phyloP scores from a whole-genome alignment of 2,113 vertebrate species.

The Zeus faber region DNA sequence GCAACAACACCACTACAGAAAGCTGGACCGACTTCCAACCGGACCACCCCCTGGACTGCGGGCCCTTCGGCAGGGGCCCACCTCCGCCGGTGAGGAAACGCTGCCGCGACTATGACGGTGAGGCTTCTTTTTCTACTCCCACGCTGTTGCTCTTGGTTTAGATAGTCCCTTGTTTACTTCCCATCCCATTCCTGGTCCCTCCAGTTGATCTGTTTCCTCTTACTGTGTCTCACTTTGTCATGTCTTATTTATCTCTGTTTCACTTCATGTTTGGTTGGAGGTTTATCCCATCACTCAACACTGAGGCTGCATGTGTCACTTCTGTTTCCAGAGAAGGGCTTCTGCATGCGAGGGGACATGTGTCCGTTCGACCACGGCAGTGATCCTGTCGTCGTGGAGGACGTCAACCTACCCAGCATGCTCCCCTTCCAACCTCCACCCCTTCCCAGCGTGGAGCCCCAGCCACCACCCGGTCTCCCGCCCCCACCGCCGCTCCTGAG shows the following conservation, averaged over 20 bases:
- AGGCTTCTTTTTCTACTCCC: too few species aligned
- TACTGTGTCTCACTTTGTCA: too few species aligned
- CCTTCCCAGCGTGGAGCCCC: slow-evolving; percentile 86
- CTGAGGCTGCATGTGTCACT: too few species aligned
- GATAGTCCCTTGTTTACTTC: too few species aligned
- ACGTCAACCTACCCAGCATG: slow-evolving; percentile 94
- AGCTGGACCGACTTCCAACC: slow-evolving; percentile 93
- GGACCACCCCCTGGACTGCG: slow-evolving; percentile 85
- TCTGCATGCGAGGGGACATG: slow-evolving; percentile 98
- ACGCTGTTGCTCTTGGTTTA: too few species aligned
- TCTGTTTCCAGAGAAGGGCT: slow-evolving; percentile 92
- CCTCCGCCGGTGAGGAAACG: slow-evolving; percentile 89
- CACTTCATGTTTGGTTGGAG: too few species aligned
- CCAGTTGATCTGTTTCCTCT: too few species aligned
- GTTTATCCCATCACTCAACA: too few species aligned
- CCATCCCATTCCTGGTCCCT: too few species aligned
- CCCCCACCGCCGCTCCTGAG: slow-evolving; percentile 89
- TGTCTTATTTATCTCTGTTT: neutral
- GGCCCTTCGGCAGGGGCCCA: slow-evolving; percentile 81
- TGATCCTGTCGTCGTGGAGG: slow-evolving; percentile 96
- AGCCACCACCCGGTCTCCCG: slow-evolving; percentile 86
- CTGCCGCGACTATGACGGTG: slow-evolving; percentile 97
- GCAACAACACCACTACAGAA: slow-evolving; percentile 91
- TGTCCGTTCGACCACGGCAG: slow-evolving; percentile 97
- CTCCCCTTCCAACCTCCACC: slow-evolving; percentile 92